Conservation (phyloP, 2,113 vertebrate species). For the Periophthalmus modestus region DNA sequence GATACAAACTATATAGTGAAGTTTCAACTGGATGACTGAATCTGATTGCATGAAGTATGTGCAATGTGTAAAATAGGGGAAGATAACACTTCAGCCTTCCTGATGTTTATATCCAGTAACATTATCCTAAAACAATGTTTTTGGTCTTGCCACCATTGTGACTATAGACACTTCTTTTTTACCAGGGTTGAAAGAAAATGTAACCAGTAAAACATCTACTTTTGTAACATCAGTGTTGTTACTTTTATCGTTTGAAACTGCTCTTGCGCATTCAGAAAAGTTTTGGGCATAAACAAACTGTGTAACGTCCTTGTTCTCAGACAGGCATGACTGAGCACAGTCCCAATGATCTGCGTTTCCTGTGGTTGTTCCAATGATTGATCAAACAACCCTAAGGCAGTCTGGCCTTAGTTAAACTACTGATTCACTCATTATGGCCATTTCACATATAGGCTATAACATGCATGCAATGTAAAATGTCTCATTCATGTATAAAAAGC, state of each 20-base stretch:
- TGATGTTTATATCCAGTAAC: too few species aligned
- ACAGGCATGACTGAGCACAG: background rate
- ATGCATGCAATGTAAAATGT: background rate
- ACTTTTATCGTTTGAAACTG: background rate
- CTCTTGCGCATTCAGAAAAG: background rate
- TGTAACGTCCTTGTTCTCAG: background rate
- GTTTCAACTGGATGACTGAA: too few species aligned
- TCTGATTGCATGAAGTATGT: too few species aligned
- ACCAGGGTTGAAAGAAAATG: too few species aligned
- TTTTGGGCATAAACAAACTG: background rate
- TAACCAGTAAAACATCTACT: too few species aligned
- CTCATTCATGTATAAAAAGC: background rate
- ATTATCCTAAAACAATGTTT: too few species aligned
- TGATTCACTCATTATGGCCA: constrained; percentile 18
- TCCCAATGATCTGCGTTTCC: constrained; percentile 16
- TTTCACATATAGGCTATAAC: background rate
- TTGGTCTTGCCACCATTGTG: too few species aligned
- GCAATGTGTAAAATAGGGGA: too few species aligned
- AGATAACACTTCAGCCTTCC: too few species aligned
- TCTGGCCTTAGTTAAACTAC: constrained; percentile 29
- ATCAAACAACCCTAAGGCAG: constrained; percentile 10
- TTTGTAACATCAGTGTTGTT: too few species aligned
- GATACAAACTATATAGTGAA: too few species aligned
- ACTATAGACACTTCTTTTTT: too few species aligned
- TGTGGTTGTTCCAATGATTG: constrained; percentile 20